Base-by-base conservation (phyloP, 2,888 invertebrate genomes). In the Zonitis immaculata region DNA sequence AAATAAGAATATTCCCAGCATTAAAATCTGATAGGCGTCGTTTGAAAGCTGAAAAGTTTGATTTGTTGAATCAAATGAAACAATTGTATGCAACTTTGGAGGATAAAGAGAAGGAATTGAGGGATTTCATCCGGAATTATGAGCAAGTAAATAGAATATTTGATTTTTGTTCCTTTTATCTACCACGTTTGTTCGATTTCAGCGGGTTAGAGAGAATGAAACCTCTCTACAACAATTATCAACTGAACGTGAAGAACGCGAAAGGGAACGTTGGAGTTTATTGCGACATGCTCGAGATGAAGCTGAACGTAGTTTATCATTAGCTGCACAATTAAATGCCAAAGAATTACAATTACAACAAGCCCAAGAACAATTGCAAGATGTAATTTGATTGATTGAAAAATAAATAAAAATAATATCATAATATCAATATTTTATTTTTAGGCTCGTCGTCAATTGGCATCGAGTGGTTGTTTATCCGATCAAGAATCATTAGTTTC, bases 61-160 rank as follows among this genome's bases (percentile, higher is more conserved):
- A 95, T 77, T 81, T 96, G 60, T 79, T 95, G 64, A 90, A 88
- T 72, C 95, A 95, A 79, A 95, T 95, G 87, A 94, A 94, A 75
- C 94, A 95, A 71, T 82, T 96, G 54, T 96, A 95, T 75, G 87
- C 89, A 51, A 94, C 95, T 7, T 80, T 96, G 56, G 95, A 95
- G 76, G 94, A 95, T 74, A 95, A 95, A 77, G 95, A 96, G 73
- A 88, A 90, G 67, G 95, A 95, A 75, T 79, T 95, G 54, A 81
- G 95, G 54, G 95, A 95, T 77, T 95, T 95, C 73, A 95, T 96
- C 70, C 83, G 94, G 64, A 94, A 91, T 78, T 95, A 92, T 76
- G 95, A 95, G 77, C 93, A 90, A 84, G 89, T 88, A 77, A 74
- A 75, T 67, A 18, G 22, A 16, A 35, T 26, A 35, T 51, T 27